Percentiles rank a stretch among this genome's conserved stretches.
Conservation (phyloP, 2,113 vertebrate genomes). For the Carlito syrichta region DNA sequence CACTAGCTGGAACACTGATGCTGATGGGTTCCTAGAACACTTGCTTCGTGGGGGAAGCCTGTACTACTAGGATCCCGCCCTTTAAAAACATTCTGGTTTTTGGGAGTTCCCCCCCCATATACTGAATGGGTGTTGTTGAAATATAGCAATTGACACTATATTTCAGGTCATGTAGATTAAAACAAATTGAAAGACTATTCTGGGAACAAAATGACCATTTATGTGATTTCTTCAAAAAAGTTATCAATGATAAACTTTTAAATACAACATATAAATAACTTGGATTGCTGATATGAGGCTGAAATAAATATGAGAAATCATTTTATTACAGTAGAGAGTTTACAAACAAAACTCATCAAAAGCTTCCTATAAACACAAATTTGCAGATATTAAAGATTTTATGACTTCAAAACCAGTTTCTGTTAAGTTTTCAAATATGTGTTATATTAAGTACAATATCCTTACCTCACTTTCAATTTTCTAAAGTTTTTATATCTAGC, state of each 20-base stretch:
- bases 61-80: too few relatives aligned
- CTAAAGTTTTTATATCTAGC: neutral
- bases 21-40: too few relatives aligned
- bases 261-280: neutral
- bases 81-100: too few relatives aligned
- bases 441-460: neutral
- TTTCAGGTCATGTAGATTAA: neutral
- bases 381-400: conserved; percentile 14
- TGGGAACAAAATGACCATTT: neutral
- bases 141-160: neutral
- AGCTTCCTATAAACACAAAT: neutral
- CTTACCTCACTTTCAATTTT: conserved; percentile 23
- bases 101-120: too few relatives aligned
- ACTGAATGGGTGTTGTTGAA: neutral
- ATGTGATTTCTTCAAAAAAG: neutral
- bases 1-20: too few relatives aligned
- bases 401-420: neutral
- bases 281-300: neutral
- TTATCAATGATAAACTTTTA: neutral
- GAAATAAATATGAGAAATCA: neutral
- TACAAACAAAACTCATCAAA: neutral
- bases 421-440: neutral
- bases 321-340: neutral
- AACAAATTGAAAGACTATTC: neutral
- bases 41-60: too few relatives aligned